Percentiles rank a stretch among this genome's conserved stretches.
These are phyloP conservation scores for Cichladusa arquata DNA, from an alignment of 2,113 vertebrate species.

Conservation along the genomic window DNA sequence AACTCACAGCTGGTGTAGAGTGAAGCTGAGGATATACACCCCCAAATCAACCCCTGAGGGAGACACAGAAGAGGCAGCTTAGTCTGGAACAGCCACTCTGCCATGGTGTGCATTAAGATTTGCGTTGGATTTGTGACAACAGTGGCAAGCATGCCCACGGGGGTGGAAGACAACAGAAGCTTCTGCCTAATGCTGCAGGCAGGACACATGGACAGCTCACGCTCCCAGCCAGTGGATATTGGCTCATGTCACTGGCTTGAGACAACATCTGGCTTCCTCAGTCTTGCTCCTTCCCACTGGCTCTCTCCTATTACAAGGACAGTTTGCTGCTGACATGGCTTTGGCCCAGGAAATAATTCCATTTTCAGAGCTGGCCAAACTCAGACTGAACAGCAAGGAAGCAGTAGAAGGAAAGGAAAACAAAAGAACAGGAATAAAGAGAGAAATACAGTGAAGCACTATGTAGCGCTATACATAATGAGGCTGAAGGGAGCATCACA, in stretches of 20 bases:
- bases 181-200: constrained; percentile 18
- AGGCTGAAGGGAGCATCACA: not conserved
- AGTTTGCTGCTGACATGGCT: constrained; percentile 3
- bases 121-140: not conserved
- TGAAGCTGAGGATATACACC: not conserved
- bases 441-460: not conserved
- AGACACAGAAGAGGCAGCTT: not conserved
- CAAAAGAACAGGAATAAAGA: not conserved
- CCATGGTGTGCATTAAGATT: not conserved
- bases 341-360: constrained; percentile 6
- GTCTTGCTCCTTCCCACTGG: not conserved
- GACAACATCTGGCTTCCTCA: constrained; percentile 35
- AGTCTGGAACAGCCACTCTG: not conserved
- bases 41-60: not conserved
- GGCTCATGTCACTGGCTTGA: constrained; percentile 19
- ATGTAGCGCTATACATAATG: fast-evolving
- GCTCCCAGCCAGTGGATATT: constrained; percentile 2
- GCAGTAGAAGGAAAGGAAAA: not conserved
- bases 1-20: not conserved
- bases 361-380: not conserved
- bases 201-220: constrained; percentile 2
- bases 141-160: not conserved
- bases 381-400: not conserved
- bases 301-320: constrained; percentile 1
- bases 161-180: constrained; percentile 22